Percentiles rank a stretch among this genome's conserved stretches.
These are phyloP conservation scores for Podocnemis expansa DNA, from an alignment of 2,113 vertebrate species.

Conservation along the genomic window DNA sequence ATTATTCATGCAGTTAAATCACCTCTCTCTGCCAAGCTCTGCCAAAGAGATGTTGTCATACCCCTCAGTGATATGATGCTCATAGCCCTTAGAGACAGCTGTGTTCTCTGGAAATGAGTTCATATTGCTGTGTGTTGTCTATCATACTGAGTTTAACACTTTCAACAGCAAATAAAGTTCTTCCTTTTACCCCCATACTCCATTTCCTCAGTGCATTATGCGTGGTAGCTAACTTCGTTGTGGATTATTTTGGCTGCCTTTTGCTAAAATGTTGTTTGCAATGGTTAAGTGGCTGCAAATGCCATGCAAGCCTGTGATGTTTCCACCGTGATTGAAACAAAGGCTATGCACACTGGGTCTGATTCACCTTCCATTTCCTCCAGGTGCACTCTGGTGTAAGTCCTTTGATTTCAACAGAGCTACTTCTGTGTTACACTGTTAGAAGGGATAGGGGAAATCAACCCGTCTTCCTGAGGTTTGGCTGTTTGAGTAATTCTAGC, in stretches of 20 bases:
- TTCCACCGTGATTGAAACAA: neutral
- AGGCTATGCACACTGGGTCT: neutral
- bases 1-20: slow-evolving; percentile 12
- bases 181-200: slow-evolving; percentile 61
- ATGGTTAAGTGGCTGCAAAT: neutral
- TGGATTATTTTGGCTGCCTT: neutral
- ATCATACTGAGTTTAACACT: slow-evolving; percentile 42
- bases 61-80: slow-evolving; percentile 48
- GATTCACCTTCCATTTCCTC: neutral
- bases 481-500: neutral
- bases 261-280: neutral
- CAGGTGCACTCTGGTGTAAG: slow-evolving; percentile 10
- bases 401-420: slow-evolving; percentile 6
- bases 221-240: slow-evolving; percentile 37
- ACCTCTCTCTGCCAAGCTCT: neutral
- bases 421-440: neutral
- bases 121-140: slow-evolving; percentile 59
- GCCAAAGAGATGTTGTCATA: slow-evolving; percentile 51
- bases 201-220: slow-evolving; percentile 36
- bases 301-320: neutral
- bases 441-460: neutral
- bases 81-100: slow-evolving; percentile 54
- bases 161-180: slow-evolving; percentile 63
- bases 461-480: neutral
- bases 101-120: slow-evolving; percentile 67